Evolutionary conservation across 2,888 invertebrate species (phyloP), one percentile per base, ranked within the genome.

Genomic region (Euproctis similis): DNA sequence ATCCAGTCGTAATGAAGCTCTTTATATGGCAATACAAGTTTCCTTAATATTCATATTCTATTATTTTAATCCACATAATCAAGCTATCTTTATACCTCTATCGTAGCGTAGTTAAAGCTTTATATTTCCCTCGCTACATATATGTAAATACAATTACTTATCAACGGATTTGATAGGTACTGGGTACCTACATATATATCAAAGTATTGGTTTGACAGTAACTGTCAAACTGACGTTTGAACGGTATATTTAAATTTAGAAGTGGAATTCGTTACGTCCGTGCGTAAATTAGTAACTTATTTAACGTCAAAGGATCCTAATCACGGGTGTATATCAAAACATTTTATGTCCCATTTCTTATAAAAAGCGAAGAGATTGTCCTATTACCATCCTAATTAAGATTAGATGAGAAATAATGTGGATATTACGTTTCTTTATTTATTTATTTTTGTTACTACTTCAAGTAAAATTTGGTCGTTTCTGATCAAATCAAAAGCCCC

Each of bases 291-390:
- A 5, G 8, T 21, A 16, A 8, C 21, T 8, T 26, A 27, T 39
- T 33, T 32, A 9, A 10, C 13, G 16, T 28, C 27, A 12, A 37
- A 43, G 31, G 34, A 41, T 22, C 14, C 12, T 31, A 51, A 57
- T 51, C 47, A 41, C 27, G 39, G 32, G 32, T 30, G 34, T 62
- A 55, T 46, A 54, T 53, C 51, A 59, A 60, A 58, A 50, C 46
- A n/a, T 59, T 4, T 57, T 48, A 48, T 31, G 31, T 34, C 28
- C 28, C 27, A 35, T 32, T 47, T 31, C 24, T 23, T 24, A 30
- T 28, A 42, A 36, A 36, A 34, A 9, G 20, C 25, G 28, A 19
- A 35, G 25, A 26, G 30, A 32, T 27, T 19, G 23, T 27, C 39
- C 39, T 47, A 47, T 50, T 43, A 25, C 32, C 8, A 35, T 4